These are phyloP conservation scores for Thecocarcelia acutangulata DNA, from an alignment of 2,888 invertebrate genomes.

Conservation along the genomic window DNA sequence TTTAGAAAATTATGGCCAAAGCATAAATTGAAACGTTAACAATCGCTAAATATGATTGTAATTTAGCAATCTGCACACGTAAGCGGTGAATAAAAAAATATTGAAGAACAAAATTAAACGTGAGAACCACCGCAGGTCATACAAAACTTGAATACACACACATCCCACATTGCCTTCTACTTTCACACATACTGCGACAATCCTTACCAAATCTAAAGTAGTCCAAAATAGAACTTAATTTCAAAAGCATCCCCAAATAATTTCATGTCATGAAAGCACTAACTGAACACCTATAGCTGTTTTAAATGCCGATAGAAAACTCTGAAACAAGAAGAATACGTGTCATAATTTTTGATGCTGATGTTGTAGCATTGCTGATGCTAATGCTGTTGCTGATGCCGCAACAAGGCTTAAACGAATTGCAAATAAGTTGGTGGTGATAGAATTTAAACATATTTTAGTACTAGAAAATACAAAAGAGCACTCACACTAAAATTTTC, in stretches of 20 bases:
- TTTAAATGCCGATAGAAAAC: conserved; percentile 32
- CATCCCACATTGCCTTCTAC: neutral
- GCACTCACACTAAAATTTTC: neutral
- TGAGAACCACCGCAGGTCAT: conserved; percentile 45
- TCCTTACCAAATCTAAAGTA: neutral
- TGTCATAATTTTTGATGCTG: conserved; percentile 55
- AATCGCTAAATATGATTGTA: conserved; percentile 52
- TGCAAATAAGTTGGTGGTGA: conserved; percentile 47
- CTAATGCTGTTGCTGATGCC: neutral
- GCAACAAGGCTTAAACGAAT: conserved; percentile 33
- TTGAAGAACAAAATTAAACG: conserved; percentile 32
- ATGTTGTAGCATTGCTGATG: conserved; percentile 11
- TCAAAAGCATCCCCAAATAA: conserved; percentile 15
- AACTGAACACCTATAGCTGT: neutral
- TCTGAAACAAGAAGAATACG: conserved; percentile 55
- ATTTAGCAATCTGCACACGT: conserved; percentile 56
- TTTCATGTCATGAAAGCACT: neutral
- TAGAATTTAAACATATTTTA: neutral
- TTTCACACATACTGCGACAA: neutral
- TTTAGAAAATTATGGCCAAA: neutral
- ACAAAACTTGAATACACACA: neutral
- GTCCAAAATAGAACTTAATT: conserved; percentile 24
- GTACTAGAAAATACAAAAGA: neutral
- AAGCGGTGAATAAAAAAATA: conserved; percentile 18
- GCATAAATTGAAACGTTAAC: conserved; percentile 65